Conservation (phyloP, 2,888 invertebrate genomes). For the Sceliomorpha sp. region DNA sequence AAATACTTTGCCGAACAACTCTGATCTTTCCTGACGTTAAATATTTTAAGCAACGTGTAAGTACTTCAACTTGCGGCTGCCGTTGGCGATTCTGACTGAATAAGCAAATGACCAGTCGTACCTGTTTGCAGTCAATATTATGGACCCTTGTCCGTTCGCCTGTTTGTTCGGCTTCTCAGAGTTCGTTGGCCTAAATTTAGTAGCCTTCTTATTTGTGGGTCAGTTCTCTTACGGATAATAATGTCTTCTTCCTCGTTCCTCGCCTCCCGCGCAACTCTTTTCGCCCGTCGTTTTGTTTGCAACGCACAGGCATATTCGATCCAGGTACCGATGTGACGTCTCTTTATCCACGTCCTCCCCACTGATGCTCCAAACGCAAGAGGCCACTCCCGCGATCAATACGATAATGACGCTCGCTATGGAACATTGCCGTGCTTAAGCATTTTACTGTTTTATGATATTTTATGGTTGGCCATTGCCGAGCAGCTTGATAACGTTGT, state of each 20-base stretch:
- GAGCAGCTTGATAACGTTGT: constrained; percentile 32
- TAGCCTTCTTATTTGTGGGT: constrained; percentile 52
- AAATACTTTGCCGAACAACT: too few species aligned
- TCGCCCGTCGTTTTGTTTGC: too few species aligned
- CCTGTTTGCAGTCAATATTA: constrained; percentile 24
- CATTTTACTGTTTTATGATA: constrained; percentile 66
- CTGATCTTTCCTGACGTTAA: constrained; percentile 35
- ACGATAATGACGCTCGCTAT: constrained; percentile 65
- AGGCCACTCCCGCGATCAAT: constrained; percentile 64
- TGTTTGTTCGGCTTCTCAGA: constrained; percentile 24
- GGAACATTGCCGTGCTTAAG: constrained; percentile 63
- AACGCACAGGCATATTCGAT: too few species aligned
- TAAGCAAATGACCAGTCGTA: constrained; percentile 22
- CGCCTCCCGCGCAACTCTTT: too few species aligned
- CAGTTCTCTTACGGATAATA: too few species aligned
- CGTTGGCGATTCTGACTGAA: constrained; percentile 22
- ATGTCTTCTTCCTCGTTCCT: too few species aligned
- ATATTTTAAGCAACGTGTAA: constrained; percentile 33
- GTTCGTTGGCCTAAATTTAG: constrained; percentile 65
- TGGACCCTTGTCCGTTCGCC: constrained; percentile 4
- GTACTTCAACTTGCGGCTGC: constrained; percentile 23
- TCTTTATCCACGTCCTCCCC: constrained; percentile 3
- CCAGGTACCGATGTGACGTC: neutral
- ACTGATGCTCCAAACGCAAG: constrained; percentile 26
- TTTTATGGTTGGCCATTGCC: too few species aligned